Base-by-base conservation (phyloP, 37 sponge, comb jelly and placozoan species). In the Oscarella lobularis region DNA sequence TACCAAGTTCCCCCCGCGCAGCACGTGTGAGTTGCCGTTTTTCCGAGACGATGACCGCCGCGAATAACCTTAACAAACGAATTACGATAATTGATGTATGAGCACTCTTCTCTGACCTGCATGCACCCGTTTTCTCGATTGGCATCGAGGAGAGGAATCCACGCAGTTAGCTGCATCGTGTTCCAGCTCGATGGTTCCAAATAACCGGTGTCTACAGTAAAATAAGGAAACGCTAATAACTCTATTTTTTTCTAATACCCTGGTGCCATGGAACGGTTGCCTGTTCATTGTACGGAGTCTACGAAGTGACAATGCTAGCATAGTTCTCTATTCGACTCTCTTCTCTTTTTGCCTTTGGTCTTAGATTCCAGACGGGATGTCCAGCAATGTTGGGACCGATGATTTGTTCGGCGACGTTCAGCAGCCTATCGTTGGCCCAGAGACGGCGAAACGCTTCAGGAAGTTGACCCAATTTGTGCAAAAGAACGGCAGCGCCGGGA, bases 241-340 rank as follows among this genome's bases (percentile, higher is more conserved):
- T 48, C 14, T 48, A 20, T 20, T 27, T 48, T n/a, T 48, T 48
- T 9, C 60, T 27, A 9, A 48, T 48, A 48, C 60, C 60, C 48
- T 92, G 94, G 75, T 92, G 93, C 93, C 93, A 92, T 3, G 93
- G 93, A 14, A 92, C 93, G 1, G 81, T 83, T 39, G 87, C 79
- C 69, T 83, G 77, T n/a, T 85, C 84, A 40, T 88, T 83, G 48
- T 75, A 40, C 0, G 94, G 94, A 14, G 81, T 86, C 78, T 48
- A 20, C n/a, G n/a, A n/a, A n/a, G n/a, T n/a, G n/a, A n/a, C n/a
- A n/a, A n/a, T n/a, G n/a, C n/a, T n/a, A n/a, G n/a, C n/a, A n/a
- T n/a, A n/a, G n/a, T n/a, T n/a, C n/a, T n/a, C n/a, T n/a, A n/a
- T n/a, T n/a, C n/a, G n/a, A n/a, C n/a, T n/a, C n/a, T n/a, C n/a